Evolutionary conservation across 2,113 vertebrate genomes (phyloP).

Genomic region (Percopsis transmontana): DNA sequence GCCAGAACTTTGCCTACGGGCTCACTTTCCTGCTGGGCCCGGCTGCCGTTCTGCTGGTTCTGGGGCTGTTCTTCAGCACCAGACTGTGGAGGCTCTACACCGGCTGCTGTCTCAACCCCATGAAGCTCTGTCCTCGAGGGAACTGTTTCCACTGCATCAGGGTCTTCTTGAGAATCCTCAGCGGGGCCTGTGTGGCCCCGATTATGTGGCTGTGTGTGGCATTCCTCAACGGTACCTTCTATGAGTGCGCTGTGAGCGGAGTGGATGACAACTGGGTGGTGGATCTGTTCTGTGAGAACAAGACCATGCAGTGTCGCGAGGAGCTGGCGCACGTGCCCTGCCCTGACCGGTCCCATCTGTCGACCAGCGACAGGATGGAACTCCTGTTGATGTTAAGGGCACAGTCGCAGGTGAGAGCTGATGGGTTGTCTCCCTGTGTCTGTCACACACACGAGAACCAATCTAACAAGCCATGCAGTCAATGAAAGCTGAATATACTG

Average conservation of each 20-base stretch:
- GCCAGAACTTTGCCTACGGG: conserved; percentile 85
- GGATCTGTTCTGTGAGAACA: conserved; percentile 80
- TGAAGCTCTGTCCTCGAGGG: conserved; percentile 71
- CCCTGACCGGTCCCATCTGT: conserved; percentile 77
- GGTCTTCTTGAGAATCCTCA: conserved; percentile 54
- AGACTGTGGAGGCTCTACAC: conserved; percentile 89
- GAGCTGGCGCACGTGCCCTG: conserved; percentile 85
- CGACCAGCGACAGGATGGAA: conserved; percentile 74
- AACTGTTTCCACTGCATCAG: conserved; percentile 63
- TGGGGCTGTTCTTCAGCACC: conserved; percentile 84
- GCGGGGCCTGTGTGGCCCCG: conserved; percentile 81
- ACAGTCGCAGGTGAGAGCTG: conserved; percentile 89
- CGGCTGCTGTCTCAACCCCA: conserved; percentile 84
- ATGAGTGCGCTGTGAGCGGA: conserved; percentile 91
- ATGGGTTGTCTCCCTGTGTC: background rate
- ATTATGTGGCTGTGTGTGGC: conserved; percentile 94
- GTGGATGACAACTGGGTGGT: conserved; percentile 76
- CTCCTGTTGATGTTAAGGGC: conserved; percentile 86
- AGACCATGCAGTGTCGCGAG: conserved; percentile 76
- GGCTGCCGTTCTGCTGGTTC: conserved; percentile 83
- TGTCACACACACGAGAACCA: no score
- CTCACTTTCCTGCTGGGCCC: conserved; percentile 87
- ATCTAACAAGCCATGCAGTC: no score
- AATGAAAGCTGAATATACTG: no score
- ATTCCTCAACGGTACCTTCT: conserved; percentile 91